Conservation (phyloP, 2,113 vertebrate genomes). For the Amia ocellicauda region DNA sequence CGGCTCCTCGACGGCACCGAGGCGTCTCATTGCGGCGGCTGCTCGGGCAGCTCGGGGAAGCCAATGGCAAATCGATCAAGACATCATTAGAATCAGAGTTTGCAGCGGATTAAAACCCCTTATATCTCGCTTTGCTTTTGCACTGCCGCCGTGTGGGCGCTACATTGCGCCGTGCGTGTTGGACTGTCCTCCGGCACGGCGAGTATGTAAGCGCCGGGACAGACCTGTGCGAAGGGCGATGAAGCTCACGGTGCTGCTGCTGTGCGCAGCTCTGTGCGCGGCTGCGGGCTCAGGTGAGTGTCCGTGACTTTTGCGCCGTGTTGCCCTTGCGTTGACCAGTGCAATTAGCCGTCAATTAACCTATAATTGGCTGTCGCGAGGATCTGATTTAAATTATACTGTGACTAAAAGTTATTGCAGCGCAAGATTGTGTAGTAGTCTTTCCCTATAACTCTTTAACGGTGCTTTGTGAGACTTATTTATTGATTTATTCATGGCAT, state of each 20-base stretch:
- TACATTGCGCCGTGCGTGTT: neutral
- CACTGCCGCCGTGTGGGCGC: neutral
- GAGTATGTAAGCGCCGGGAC: conserved; percentile 24
- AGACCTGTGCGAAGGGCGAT: conserved; percentile 33
- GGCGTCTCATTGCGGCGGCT: neutral
- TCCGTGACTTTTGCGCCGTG: neutral
- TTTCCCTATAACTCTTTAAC: no score
- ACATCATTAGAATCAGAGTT: conserved; percentile 3
- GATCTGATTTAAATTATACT: no score
- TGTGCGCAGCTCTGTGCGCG: conserved; percentile 43
- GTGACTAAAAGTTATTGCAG: no score
- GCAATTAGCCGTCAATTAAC: neutral
- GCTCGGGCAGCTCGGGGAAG: conserved; percentile 26
- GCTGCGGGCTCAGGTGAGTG: conserved; percentile 54
- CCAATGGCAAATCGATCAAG: conserved; percentile 18
- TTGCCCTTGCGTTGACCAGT: neutral
- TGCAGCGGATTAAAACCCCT: neutral
- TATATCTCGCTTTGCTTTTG: no score
- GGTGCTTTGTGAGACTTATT: no score
- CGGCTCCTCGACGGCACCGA: conserved; percentile 22
- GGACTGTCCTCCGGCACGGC: conserved; percentile 15
- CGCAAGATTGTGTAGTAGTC: no score
- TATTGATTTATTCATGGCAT: no score
- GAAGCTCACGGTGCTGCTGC: conserved; percentile 51
- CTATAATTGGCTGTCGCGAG: no score